Percentiles rank a stretch among this genome's conserved stretches.
phyloP scores from a whole-genome alignment of 2,113 vertebrate genomes.

The Rhombomys opimus region DNA sequence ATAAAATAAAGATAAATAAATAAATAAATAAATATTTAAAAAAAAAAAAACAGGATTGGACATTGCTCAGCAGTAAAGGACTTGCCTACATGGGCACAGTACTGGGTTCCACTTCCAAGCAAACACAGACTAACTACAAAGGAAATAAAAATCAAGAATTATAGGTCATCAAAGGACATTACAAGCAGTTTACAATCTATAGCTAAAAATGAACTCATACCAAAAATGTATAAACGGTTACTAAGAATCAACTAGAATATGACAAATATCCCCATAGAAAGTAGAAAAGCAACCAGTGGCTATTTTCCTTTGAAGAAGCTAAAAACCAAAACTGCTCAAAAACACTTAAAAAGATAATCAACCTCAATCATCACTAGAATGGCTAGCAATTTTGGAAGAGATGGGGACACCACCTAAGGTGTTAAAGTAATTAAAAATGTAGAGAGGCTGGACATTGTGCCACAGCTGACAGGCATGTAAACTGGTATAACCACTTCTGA shows the following conservation, averaged over 20 bases:
- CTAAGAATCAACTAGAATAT: background rate
- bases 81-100: background rate
- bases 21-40: too few relatives aligned
- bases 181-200: background rate
- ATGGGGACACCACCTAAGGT: background rate
- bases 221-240: constrained; percentile 2
- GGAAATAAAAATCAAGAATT: constrained; percentile 27
- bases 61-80: background rate
- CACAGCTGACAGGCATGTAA: background rate
- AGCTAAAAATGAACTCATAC: background rate
- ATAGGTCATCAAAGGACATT: background rate
- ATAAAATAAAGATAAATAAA: too few relatives aligned
- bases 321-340: background rate
- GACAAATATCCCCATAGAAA: background rate
- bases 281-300: background rate
- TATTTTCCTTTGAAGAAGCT: background rate
- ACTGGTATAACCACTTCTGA: background rate
- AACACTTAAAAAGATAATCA: background rate
- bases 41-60: background rate
- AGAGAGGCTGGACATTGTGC: background rate
- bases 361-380: background rate
- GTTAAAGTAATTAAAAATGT: background rate
- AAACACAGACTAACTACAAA: background rate
- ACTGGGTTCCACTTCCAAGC: background rate
- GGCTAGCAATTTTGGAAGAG: background rate